Conservation (phyloP, 1,140 invertebrate genomes). For the Chironomus tepperi region DNA sequence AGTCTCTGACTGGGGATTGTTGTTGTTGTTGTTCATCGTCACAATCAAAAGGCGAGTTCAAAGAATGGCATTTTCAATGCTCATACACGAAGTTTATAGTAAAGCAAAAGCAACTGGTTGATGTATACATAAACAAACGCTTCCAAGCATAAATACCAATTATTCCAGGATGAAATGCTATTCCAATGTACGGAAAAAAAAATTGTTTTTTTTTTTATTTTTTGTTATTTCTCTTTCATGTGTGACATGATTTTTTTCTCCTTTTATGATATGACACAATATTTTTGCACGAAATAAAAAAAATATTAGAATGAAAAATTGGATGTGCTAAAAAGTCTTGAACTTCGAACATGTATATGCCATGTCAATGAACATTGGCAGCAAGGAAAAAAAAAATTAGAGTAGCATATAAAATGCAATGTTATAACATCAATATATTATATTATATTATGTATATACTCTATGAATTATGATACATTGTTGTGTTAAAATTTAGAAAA, state of each 20-base stretch:
- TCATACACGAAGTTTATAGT: neutral
- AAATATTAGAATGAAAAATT: too few species aligned
- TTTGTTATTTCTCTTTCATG: neutral
- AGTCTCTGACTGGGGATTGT: neutral
- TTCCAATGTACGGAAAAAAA: conserved; percentile 1
- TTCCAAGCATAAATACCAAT: conserved; percentile 24
- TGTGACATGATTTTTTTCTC: neutral
- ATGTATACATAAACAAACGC: conserved; percentile 20
- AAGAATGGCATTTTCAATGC: conserved; percentile 20
- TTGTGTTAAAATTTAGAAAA: neutral
- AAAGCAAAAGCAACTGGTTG: conserved; percentile 16
- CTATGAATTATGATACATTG: neutral
- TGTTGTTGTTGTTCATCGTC: neutral
- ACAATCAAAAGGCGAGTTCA: conserved; percentile 5
- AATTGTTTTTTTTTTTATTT: neutral
- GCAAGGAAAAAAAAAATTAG: too few species aligned
- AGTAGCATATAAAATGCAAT: neutral
- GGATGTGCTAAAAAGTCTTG: too few species aligned
- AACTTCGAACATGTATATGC: neutral
- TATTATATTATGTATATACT: too few species aligned
- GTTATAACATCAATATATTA: neutral
- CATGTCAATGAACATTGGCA: neutral
- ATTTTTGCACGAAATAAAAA: neutral
- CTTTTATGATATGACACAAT: neutral
- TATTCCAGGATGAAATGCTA: conserved; percentile 19